Evolutionary conservation across 2,113 vertebrate species (phyloP), one percentile per base, ranked within the genome.

Genomic region (Clarias gariepinus): DNA sequence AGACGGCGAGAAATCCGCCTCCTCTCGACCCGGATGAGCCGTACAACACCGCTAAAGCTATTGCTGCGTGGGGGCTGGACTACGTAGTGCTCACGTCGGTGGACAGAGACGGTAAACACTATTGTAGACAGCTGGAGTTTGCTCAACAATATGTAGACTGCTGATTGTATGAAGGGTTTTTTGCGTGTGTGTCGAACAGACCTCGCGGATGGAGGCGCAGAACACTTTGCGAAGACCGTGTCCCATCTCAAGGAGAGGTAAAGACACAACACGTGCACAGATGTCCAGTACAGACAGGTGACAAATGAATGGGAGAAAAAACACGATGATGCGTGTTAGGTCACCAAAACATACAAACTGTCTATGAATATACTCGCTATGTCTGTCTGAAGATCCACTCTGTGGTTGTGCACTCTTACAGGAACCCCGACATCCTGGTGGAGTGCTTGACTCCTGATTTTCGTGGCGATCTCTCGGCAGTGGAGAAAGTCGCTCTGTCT

Each of bases 371-470:
- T 23, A 41, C 19, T 5, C 0, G 25, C 21, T 5, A 12, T 12
- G 2, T 74, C 33, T 21, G 9, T n/a, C 2, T 53, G 19, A 28
- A 13, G 7, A 69, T 60, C 11, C 8, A 21, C 23, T 7, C 30
- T 80, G 52, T 87, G 12, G 28, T 52, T 23, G 1, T 78, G 21
- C 4, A 3, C 15, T 69, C 0, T 58, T 36, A 12, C 60, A 99
- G 98, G 92, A 97, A 95, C 77, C 55, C 96, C 11, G 93, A 93
- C 76, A 97, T 99, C 88, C 91, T 99, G 73, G 96, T 99, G 23
- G 98, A 99, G 89, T 99, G 98, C 89, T 93, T 99, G n/a, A 99
- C 98, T 0, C 97, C 98, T 41, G 98, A 99, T 92, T 99, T 99
- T 63, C 94, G 97, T 53, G 98, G 98, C 0, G 96, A 99, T 89